phyloP scores from a whole-genome alignment of 1,140 invertebrate genomes.

The Pogonomyrmex barbatus region DNA sequence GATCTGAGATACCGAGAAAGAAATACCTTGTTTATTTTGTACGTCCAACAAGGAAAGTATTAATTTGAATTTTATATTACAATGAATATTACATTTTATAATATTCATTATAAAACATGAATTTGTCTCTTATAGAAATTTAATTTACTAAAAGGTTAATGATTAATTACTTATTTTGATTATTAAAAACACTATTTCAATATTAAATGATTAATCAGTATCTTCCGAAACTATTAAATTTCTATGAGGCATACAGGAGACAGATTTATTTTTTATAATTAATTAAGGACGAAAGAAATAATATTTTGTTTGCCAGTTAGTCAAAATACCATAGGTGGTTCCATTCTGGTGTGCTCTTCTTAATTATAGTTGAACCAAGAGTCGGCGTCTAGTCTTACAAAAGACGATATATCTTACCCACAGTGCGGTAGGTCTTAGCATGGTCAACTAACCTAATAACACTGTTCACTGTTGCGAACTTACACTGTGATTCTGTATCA shows the following conservation, averaged over 20 bases:
- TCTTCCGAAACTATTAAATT: no score
- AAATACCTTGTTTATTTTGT: neutral
- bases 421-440: slow-evolving; percentile 66
- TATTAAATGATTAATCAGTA: no score
- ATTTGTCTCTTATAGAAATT: no score
- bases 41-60: neutral
- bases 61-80: neutral
- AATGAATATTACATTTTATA: no score
- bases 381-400: slow-evolving; percentile 59
- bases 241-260: neutral
- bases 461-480: slow-evolving; percentile 15
- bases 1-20: neutral
- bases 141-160: no score
- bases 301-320: neutral
- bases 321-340: neutral
- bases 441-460: slow-evolving; percentile 60
- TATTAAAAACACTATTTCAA: no score
- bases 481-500: neutral
- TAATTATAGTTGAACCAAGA: slow-evolving; percentile 45
- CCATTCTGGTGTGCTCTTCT: neutral
- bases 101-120: no score
- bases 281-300: neutral
- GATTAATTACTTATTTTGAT: no score
- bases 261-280: slow-evolving; percentile 1
- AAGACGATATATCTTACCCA: slow-evolving; percentile 65